These are phyloP conservation scores for Thunnus thynnus DNA, from an alignment of 2,113 vertebrate species.

Conservation along the genomic window DNA sequence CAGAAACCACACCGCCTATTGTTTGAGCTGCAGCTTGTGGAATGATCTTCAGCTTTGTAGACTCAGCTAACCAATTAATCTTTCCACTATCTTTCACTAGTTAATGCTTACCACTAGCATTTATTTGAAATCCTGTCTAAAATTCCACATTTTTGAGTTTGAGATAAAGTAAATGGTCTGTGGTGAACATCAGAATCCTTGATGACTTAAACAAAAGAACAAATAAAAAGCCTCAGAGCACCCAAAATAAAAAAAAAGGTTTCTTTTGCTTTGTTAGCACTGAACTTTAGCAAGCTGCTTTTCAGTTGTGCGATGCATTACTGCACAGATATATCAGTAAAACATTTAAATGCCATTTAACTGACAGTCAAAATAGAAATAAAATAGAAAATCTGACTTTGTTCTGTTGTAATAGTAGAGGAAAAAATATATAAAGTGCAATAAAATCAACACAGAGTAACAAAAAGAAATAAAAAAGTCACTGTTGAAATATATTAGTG, in stretches of 20 bases:
- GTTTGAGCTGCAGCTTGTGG: neutral
- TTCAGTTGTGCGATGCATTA: too few species aligned
- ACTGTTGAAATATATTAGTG: neutral
- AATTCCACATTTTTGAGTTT: too few species aligned
- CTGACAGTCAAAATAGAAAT: neutral
- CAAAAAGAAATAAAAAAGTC: conserved; percentile 6
- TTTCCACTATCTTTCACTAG: neutral
- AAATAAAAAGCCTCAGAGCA: too few species aligned
- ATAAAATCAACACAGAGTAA: too few species aligned
- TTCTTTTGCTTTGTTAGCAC: neutral
- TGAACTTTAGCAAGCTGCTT: neutral
- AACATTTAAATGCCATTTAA: too few species aligned
- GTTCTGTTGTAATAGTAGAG: neutral
- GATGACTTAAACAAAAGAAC: neutral
- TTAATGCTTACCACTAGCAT: neutral
- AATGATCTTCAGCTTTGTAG: neutral
- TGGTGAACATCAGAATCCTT: neutral
- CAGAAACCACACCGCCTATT: neutral
- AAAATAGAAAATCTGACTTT: neutral
- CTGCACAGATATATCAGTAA: too few species aligned
- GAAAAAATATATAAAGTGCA: too few species aligned
- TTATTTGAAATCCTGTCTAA: too few species aligned
- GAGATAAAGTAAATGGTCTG: too few species aligned
- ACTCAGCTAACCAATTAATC: neutral
- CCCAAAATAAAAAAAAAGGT: neutral